phyloP scores from a whole-genome alignment of 2,113 vertebrate species.

The Eulacestoma nigropectus region DNA sequence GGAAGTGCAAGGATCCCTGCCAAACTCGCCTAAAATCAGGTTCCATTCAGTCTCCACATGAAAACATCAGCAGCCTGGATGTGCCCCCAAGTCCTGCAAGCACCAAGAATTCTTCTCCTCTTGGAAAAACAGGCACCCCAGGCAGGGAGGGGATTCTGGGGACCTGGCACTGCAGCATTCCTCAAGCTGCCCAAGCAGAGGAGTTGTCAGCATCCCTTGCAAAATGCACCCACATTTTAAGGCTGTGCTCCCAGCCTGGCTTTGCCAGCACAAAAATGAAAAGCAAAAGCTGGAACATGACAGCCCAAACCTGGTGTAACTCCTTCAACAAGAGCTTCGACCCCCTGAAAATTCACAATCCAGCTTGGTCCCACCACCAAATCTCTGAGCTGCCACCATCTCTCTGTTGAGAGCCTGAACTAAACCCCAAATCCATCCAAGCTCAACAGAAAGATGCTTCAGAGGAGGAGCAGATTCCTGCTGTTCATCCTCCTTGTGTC shows the following conservation, averaged over 20 bases:
- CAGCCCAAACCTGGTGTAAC: not conserved
- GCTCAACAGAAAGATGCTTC: not conserved
- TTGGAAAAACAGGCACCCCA: not conserved
- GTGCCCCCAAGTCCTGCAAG: not conserved
- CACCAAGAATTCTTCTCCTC: not conserved
- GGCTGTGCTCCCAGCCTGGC: not conserved
- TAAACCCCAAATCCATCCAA: not conserved
- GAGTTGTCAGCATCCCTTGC: not conserved
- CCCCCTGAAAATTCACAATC: not conserved
- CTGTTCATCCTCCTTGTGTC: not conserved
- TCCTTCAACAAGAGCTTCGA: not conserved
- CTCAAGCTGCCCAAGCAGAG: not conserved
- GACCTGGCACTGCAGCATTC: not conserved
- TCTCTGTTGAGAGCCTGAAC: not conserved
- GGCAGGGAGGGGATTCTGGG: not conserved
- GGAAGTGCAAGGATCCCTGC: not conserved
- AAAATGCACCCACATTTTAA: fast-evolving
- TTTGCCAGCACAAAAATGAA: not conserved
- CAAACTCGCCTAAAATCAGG: not conserved
- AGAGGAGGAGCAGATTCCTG: not conserved
- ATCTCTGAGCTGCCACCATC: not conserved
- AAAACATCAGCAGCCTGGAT: not conserved
- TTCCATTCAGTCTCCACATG: fast-evolving
- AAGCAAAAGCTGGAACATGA: not conserved
- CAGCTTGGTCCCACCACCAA: not conserved